Conservation (phyloP, 1,140 invertebrate genomes). For the Ctenoplectra terminalis region DNA sequence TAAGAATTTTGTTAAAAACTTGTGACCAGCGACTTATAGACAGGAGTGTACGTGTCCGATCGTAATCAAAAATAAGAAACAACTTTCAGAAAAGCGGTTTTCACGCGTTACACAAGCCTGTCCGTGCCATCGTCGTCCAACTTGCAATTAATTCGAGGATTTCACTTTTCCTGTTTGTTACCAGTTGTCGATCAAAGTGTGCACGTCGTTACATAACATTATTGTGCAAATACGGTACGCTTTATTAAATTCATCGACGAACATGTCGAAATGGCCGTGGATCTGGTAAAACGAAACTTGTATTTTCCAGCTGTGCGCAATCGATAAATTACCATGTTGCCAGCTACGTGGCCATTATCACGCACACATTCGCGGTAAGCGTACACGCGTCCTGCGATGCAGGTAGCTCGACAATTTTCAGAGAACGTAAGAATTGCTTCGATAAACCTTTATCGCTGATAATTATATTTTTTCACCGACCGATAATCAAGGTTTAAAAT, state of each 20-base stretch:
- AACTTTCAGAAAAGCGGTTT: conserved; percentile 7
- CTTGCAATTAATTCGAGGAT: not conserved
- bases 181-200: not conserved
- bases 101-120: not conserved
- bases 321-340: conserved; percentile 31
- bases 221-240: conserved; percentile 33
- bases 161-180: conserved; percentile 25
- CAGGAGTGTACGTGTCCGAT: not conserved
- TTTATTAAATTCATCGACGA: conserved; percentile 39
- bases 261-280: conserved; percentile 6
- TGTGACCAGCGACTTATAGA: too few species aligned
- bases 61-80: not conserved
- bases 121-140: not conserved
- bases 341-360: not conserved
- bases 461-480: not conserved
- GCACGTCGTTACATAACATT: conserved; percentile 1
- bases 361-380: not conserved
- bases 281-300: not conserved
- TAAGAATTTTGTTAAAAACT: too few species aligned
- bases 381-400: not conserved
- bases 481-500: not conserved
- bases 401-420: not conserved
- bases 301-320: not conserved
- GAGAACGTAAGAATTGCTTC: not conserved
- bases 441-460: conserved; percentile 12